Evolutionary conservation across 1,140 invertebrate genomes (phyloP).

Genomic region (Drosophila sechellia): DNA sequence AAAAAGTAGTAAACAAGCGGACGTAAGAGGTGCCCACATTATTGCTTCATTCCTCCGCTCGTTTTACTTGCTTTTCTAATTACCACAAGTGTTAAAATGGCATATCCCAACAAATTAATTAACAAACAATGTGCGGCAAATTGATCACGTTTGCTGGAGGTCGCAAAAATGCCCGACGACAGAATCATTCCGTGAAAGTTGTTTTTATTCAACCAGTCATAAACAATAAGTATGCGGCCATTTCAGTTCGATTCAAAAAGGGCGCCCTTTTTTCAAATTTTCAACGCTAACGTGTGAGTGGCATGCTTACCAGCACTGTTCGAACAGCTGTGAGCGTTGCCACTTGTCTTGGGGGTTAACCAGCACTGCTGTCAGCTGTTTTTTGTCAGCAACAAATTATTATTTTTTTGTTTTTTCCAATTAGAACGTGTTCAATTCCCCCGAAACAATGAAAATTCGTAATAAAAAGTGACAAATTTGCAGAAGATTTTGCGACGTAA

Average conservation of each 20-base stretch:
- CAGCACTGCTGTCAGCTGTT: slow-evolving; percentile 24
- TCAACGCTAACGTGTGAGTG: not conserved
- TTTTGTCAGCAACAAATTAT: slow-evolving; percentile 8
- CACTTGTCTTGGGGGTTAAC: not conserved
- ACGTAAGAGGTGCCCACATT: slow-evolving; percentile 28
- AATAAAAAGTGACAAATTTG: not conserved
- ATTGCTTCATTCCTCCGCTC: slow-evolving; percentile 55
- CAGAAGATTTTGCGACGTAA: no score
- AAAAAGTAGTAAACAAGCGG: slow-evolving; percentile 22
- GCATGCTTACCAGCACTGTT: not conserved
- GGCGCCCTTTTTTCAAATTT: not conserved
- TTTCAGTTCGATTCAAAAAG: slow-evolving; percentile 5
- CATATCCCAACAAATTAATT: slow-evolving; percentile 67
- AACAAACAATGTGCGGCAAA: slow-evolving; percentile 43
- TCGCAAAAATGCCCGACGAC: not conserved
- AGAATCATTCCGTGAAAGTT: slow-evolving; percentile 18
- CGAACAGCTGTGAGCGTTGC: slow-evolving; percentile 11
- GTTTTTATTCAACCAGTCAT: slow-evolving; percentile 3
- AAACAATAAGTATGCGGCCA: not conserved
- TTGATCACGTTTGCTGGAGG: slow-evolving; percentile 47
- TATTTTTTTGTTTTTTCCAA: slow-evolving; percentile 19
- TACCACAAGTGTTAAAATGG: slow-evolving; percentile 58
- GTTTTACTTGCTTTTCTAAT: slow-evolving; percentile 29
- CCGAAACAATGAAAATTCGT: slow-evolving; percentile 21
- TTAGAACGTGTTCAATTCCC: not conserved